These are phyloP conservation scores for Loripinus fragilis DNA, from an alignment of 2,888 invertebrate species.

Conservation along the genomic window DNA sequence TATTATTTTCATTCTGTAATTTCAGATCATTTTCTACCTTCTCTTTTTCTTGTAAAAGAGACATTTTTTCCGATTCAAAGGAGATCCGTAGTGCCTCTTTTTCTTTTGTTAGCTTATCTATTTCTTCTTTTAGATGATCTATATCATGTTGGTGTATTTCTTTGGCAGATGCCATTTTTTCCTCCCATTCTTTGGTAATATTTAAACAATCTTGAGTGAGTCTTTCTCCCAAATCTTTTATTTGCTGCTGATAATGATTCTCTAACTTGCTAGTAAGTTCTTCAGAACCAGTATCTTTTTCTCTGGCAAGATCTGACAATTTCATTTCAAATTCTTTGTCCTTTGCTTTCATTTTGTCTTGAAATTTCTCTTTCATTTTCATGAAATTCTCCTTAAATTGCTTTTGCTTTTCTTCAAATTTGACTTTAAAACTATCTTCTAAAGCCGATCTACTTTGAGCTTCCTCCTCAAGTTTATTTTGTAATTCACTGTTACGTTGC, in stretches of 20 bases:
- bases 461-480: constrained; percentile 37
- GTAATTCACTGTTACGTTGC: constrained; percentile 7
- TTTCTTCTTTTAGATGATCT: not conserved
- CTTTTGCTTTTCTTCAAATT: constrained; percentile 74
- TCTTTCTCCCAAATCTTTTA: constrained; percentile 59
- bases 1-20: not conserved
- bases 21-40: constrained; percentile 22
- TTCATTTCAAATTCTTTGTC: constrained; percentile 71
- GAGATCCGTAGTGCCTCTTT: constrained; percentile 7
- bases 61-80: constrained; percentile 32
- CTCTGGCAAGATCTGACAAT: constrained; percentile 66
- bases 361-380: constrained; percentile 75
- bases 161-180: constrained; percentile 51
- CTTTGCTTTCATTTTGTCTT: constrained; percentile 73
- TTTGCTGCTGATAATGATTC: constrained; percentile 64
- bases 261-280: constrained; percentile 66
- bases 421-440: constrained; percentile 68
- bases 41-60: constrained; percentile 30
- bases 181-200: constrained; percentile 64
- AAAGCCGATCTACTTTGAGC: constrained; percentile 63
- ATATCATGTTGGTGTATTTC: constrained; percentile 16
- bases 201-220: constrained; percentile 59
- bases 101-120: not conserved
- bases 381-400: constrained; percentile 74
- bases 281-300: constrained; percentile 74